Conservation (phyloP, 1,140 invertebrate genomes). For the Anagrus nilaparvatae region DNA sequence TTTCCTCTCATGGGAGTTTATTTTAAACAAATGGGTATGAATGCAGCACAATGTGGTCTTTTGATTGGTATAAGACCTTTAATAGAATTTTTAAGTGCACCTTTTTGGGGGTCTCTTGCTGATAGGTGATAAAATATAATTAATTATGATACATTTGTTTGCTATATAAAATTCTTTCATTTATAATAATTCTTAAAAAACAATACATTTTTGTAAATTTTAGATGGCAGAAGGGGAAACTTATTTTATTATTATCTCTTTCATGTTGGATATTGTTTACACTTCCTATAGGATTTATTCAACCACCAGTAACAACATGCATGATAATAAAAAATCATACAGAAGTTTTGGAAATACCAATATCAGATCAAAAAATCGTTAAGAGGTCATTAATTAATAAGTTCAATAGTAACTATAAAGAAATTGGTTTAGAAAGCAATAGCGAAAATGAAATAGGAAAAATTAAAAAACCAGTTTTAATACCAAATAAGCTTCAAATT, state of each 20-base stretch:
- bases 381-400: constrained; percentile 26
- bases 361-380: constrained; percentile 27
- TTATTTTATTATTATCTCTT: constrained; percentile 81
- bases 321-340: constrained; percentile 62
- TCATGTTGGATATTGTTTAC: constrained; percentile 96
- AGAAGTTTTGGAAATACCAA: constrained; percentile 36
- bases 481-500: too few relatives aligned
- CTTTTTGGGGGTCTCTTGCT: constrained; percentile 94
- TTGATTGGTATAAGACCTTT: constrained; percentile 89
- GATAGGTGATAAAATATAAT: constrained; percentile 56
- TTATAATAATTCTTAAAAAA: too few relatives aligned
- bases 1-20: constrained; percentile 98
- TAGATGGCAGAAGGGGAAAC: constrained; percentile 77
- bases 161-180: too few relatives aligned
- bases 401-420: too few relatives aligned
- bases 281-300: constrained; percentile 86
- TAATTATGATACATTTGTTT: background rate
- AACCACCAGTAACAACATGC: constrained; percentile 85
- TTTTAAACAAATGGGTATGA: constrained; percentile 98
- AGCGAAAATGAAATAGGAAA: too few relatives aligned
- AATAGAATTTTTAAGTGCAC: constrained; percentile 93
- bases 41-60: constrained; percentile 86
- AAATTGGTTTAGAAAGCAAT: too few relatives aligned
- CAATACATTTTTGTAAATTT: background rate
- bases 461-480: too few relatives aligned